Percentiles rank a stretch among this genome's conserved stretches.
These are phyloP conservation scores for Pituophis catenifer DNA, from an alignment of 2,113 vertebrate species.

Conservation along the genomic window DNA sequence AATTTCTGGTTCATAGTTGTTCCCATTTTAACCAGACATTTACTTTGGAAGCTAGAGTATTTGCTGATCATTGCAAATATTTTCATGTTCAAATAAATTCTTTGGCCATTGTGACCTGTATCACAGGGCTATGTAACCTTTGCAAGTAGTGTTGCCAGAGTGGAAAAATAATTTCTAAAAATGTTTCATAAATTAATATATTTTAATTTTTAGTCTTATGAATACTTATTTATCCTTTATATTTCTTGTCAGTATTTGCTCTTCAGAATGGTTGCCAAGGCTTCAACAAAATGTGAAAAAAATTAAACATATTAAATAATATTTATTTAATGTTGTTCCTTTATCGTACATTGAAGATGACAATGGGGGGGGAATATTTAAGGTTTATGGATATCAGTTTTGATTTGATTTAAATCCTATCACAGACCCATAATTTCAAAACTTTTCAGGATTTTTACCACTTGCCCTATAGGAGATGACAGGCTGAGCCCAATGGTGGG, in stretches of 20 bases:
- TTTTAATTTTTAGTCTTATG: neutral
- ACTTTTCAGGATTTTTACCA: neutral
- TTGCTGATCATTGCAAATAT: conserved; percentile 58
- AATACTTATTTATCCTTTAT: neutral
- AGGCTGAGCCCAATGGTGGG: neutral
- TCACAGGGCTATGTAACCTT: conserved; percentile 18
- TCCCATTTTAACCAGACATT: conserved; percentile 36
- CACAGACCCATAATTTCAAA: neutral
- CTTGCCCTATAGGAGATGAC: neutral
- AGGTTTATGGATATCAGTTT: neutral
- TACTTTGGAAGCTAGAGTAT: conserved; percentile 61
- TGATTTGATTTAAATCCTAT: neutral
- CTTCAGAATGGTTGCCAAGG: neutral
- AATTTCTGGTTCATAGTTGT: conserved; percentile 10
- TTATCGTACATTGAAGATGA: neutral
- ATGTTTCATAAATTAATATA: neutral
- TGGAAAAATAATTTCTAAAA: conserved; percentile 19
- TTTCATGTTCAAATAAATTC: conserved; percentile 36
- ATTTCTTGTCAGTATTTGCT: neutral
- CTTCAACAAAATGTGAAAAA: neutral
- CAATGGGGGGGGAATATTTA: neutral
- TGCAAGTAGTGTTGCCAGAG: neutral
- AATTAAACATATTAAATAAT: neutral
- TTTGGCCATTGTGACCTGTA: conserved; percentile 57
- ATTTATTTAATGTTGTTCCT: neutral